phyloP scores from a whole-genome alignment of 1,140 invertebrate species.

The Drosophila elegans region DNA sequence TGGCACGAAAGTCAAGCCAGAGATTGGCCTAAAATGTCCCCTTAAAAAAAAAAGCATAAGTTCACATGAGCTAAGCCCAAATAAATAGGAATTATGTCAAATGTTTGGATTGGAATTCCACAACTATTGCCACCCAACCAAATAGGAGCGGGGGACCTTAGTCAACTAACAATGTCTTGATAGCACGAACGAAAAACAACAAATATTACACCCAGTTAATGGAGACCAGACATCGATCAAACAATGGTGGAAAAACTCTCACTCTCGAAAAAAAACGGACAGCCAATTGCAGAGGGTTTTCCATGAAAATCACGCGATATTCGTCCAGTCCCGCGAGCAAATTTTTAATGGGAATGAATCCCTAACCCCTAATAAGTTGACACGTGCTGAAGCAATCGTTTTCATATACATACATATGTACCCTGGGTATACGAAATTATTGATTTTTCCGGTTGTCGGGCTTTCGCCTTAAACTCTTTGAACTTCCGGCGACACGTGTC shows the following conservation, averaged over 20 bases:
- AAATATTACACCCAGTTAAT: constrained; percentile 49
- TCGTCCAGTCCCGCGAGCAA: constrained; percentile 51
- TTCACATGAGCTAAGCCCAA: constrained; percentile 57
- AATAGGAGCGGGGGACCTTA: constrained; percentile 11
- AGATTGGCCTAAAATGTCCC: constrained; percentile 21
- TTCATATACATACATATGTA: constrained; percentile 37
- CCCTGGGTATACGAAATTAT: constrained; percentile 62
- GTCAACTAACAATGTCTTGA: constrained; percentile 45
- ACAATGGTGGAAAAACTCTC: constrained; percentile 33
- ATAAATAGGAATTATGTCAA: constrained; percentile 82
- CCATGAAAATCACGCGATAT: constrained; percentile 71
- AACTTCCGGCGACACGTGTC: constrained; percentile 74
- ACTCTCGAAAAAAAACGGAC: background rate
- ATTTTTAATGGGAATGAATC: constrained; percentile 14
- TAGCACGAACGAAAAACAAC: constrained; percentile 53
- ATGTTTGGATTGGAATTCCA: constrained; percentile 64
- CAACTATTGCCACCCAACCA: constrained; percentile 22
- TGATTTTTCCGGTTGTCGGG: constrained; percentile 60
- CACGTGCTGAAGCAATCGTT: constrained; percentile 61
- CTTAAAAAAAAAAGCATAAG: constrained; percentile 4
- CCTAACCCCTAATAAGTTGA: constrained; percentile 24
- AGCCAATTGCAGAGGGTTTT: constrained; percentile 67
- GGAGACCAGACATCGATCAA: constrained; percentile 71
- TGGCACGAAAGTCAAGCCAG: constrained; percentile 21
- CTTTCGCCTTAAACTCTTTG: constrained; percentile 66